Percentiles rank a stretch among this genome's conserved stretches.
Evolutionary conservation across 2,888 invertebrate genomes (phyloP).

Genomic region (Crematogaster levior): DNA sequence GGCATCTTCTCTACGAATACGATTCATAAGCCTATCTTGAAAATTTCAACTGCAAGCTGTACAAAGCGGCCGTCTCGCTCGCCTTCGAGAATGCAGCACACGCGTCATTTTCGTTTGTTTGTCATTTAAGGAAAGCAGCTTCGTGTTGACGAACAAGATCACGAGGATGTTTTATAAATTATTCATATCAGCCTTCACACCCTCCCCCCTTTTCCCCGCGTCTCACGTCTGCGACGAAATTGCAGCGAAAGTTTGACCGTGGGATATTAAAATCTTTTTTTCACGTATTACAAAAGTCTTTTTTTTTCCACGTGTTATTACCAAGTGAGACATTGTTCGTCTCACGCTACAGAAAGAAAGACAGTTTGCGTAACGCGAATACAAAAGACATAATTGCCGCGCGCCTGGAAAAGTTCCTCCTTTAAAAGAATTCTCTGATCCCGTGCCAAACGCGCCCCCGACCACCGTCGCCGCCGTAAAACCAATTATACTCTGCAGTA

Average conservation of each 20-base stretch:
- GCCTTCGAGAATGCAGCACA: neutral
- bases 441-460: conserved; percentile 17
- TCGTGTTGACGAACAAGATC: conserved; percentile 14
- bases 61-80: neutral
- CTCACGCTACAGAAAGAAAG: conserved; percentile 9
- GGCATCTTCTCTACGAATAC: neutral
- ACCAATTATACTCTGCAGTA: conserved; percentile 21
- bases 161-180: conserved; percentile 17
- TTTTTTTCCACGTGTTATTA: neutral
- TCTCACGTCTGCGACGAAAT: conserved; percentile 5
- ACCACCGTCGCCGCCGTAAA: conserved; percentile 5
- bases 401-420: conserved; percentile 31
- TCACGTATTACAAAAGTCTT: neutral
- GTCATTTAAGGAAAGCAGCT: neutral
- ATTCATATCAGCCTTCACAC: neutral
- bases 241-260: conserved; percentile 10
- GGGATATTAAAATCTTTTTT: conserved; percentile 6
- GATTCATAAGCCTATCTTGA: neutral
- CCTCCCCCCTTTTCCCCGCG: neutral
- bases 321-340: conserved; percentile 15
- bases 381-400: conserved; percentile 42
- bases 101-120: neutral
- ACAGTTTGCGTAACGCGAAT: conserved; percentile 35
- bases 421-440: conserved; percentile 15
- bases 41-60: conserved; percentile 7